Base-by-base conservation (phyloP, 2,797 vertebrate genomes). In the Australoheros facetus region DNA sequence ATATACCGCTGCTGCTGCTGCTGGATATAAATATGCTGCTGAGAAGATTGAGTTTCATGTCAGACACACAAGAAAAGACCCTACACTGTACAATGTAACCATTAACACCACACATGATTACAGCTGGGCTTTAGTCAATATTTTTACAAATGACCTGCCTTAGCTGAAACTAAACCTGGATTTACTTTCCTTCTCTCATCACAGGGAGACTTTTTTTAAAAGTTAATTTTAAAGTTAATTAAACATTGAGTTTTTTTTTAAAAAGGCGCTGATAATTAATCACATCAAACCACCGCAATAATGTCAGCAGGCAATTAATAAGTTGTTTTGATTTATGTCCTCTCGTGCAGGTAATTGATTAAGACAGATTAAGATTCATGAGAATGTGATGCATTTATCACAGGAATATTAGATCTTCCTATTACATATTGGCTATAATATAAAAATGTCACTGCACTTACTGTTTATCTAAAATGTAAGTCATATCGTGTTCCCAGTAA, bases 11-110 rank as follows among this genome's bases (percentile, higher is more conserved):
- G 70, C 74, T 75, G 64, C 71, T 85, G 60, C 69, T 77, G 75
- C 80, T 81, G 87, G 74, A 57, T 83, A 78, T 85, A 87, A 89
- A 91, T 84, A 77, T 82, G 71, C 51, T 75, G 72, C 34, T 12
- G 53, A 77, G 69, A n/a, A 14, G 80, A 72, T 81, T 69, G 72
- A 72, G 73, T 90, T 90, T 89, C 87, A 79, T 32, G 71, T 79
- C 62, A 21, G 58, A 77, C 53, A 54, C 45, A 82, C 56, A 62
- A 84, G 74, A 62, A 78, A 75, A 78, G 64, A 11, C 11, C 5
- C 37, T 21, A 30, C 19, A 37, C 58, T 81, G 17, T n/a, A 51
- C 64, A 30, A 11, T 5, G 13, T 14, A 64, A 71, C 14, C 30
- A 76, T 57, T 80, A 75, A 82, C 60, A 77, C 26, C 45, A 13